Base-by-base conservation (phyloP, 1,140 invertebrate genomes). In the Rhynchophorus ferrugineus region DNA sequence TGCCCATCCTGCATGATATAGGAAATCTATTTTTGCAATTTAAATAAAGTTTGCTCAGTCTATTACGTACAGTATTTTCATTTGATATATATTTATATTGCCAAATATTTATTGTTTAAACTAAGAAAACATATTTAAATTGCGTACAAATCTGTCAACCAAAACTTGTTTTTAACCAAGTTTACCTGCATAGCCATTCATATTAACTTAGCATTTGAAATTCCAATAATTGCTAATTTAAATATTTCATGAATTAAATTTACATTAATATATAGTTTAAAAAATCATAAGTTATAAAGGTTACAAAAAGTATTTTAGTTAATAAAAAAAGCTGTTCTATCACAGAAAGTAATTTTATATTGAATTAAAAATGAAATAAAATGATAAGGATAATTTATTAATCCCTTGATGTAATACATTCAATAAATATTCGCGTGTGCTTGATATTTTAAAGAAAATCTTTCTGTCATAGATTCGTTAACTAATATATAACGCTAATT, bases 11-110 rank as follows among this genome's bases (percentile, higher is more conserved):
- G n/a, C n/a, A n/a, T n/a, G n/a, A n/a, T n/a, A n/a, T n/a, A n/a
- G n/a, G n/a, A n/a, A n/a, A n/a, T n/a, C n/a, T n/a, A n/a, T n/a
- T n/a, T n/a, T n/a, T n/a, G n/a, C n/a, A n/a, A n/a, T n/a, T n/a
- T n/a, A n/a, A n/a, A n/a, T n/a, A 47, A 33, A 44, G 11, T 38
- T 49, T 49, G 34, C 21, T 49, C 37, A 49, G 47, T 49, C 37
- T 41, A 17, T 18, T 22, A 49, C 47, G 22, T 42, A 41, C 9
- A 41, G 1, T 47, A 13, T 37, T 33, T 20, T 37, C 37, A 21
- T 18, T 21, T 19, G 35, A 19, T 29, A 46, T 46, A 46, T 47
- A 37, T 21, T 36, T 37, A 47, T 47, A 47, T 47, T 47, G 45
- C 45, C 37, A 47, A 47, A 2, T 13, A 35, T 21, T 21, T 24